These are phyloP conservation scores for Argyrosomus japonicus DNA, from an alignment of 2,113 vertebrate species.

Conservation along the genomic window DNA sequence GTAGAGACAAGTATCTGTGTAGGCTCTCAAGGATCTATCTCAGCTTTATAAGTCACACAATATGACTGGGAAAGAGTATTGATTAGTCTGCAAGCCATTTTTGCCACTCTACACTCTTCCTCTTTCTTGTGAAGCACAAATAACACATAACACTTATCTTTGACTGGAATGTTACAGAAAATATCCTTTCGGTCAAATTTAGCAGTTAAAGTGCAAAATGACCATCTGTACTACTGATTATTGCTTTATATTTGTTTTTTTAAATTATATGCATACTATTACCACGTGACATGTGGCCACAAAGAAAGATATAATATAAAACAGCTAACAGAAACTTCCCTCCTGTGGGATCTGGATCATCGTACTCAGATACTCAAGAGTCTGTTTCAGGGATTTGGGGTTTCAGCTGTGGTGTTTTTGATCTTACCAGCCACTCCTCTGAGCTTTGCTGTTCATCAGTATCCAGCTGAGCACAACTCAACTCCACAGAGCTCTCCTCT, in stretches of 20 bases:
- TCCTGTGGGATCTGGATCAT: conserved; percentile 1
- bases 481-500: conserved; percentile 69
- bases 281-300: background rate
- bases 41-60: conserved; percentile 13
- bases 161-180: conserved; percentile 12
- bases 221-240: background rate
- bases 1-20: conserved; percentile 50
- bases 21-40: conserved; percentile 44
- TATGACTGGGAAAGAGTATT: background rate
- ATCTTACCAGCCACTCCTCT: conserved; percentile 77
- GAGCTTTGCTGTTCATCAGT: conserved; percentile 51
- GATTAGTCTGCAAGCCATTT: conserved; percentile 1
- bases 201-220: background rate
- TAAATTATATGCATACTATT: background rate
- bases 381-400: conserved; percentile 11
- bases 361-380: conserved; percentile 1
- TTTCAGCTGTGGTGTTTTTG: conserved; percentile 50
- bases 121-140: conserved; percentile 13
- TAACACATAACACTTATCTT: background rate
- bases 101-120: conserved; percentile 1
- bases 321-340: background rate
- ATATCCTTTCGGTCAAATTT: background rate
- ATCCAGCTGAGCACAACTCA: conserved; percentile 62
- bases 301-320: background rate
- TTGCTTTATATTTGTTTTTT: background rate